Base-by-base conservation (phyloP, 2,797 vertebrate species). In the Sebastes matsubarae region DNA sequence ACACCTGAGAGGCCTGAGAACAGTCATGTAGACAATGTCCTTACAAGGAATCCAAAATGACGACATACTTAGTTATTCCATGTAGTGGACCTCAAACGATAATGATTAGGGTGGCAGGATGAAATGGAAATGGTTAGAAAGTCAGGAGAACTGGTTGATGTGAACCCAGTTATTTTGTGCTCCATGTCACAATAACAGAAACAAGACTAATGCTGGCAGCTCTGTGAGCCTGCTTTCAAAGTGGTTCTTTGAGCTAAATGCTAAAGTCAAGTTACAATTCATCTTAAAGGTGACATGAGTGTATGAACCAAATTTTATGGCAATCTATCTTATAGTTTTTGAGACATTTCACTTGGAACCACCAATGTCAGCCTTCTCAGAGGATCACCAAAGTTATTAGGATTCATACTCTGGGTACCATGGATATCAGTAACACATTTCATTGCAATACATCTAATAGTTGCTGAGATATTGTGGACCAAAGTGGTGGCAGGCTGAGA, bases 1-100 rank as follows among this genome's bases (percentile, higher is more conserved):
- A 82, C 46, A 87, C 54, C 46, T 30, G 76, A 82, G 79, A 88
- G 34, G 24, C 72, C 76, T 79, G 82, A 81, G 77, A 75, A 81
- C 57, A 66, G n/a, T 27, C 2, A 20, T 70, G 80, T 2, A 65
- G n/a, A 42, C 12, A 27, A 16, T 32, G 5, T 68, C 50, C 36
- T 82, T 12, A 69, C 9, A 61, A 65, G 6, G n/a, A 66, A 70
- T 57, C 20, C 9, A 54, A 34, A 50, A 73, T 42, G 9, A 42
- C 12, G 13, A 34, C n/a, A 14, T 27, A 74, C 5, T 8, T 38
- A 57, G 6, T 63, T 27, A 20, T 22, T 65, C 13, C 14, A 22
- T 52, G 54, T 34, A 22, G 46, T 9, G 10, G 42, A 54, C 24
- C 4, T 34, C 6, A 13, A 8, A 18, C 2, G 1, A 9, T 59